Evolutionary conservation across 2,888 invertebrate species (phyloP).

Genomic region (Metacarcinus magister): DNA sequence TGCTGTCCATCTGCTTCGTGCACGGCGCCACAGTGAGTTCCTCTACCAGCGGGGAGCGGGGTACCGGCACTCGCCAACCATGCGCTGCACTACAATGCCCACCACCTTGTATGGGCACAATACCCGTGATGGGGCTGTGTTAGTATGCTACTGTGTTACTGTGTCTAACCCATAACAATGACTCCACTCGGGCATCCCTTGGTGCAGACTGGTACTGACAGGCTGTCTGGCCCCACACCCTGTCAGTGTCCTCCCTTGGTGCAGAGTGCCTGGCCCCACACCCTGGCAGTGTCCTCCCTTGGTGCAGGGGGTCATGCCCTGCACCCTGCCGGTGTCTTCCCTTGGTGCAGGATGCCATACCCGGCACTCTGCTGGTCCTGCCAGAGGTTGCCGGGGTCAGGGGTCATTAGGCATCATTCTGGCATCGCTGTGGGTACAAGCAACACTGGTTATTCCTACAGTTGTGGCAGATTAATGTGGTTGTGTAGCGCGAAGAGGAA

Average conservation of each 20-base stretch:
- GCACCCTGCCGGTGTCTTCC: neutral
- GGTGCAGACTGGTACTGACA: too few relatives aligned
- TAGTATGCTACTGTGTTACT: too few relatives aligned
- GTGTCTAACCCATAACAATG: too few relatives aligned
- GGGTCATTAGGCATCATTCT: neutral
- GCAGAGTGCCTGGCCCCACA: neutral
- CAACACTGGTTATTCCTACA: too few relatives aligned
- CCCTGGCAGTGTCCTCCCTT: too few relatives aligned
- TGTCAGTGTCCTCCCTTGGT: neutral
- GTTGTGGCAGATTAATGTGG: too few relatives aligned
- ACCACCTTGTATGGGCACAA: neutral
- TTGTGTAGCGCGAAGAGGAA: too few relatives aligned
- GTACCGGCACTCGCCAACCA: neutral
- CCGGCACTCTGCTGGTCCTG: neutral
- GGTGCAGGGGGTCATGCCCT: neutral
- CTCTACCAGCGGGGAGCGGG: neutral
- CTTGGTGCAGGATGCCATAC: neutral
- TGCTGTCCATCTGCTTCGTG: too few relatives aligned
- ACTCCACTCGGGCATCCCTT: too few relatives aligned
- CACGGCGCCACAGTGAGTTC: neutral
- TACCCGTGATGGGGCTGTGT: too few relatives aligned
- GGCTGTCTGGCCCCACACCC: too few relatives aligned
- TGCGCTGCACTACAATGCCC: neutral
- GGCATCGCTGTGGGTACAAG: neutral
- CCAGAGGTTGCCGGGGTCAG: neutral